phyloP scores from a whole-genome alignment of 2,888 invertebrate species.

The Andrena bucephala region DNA sequence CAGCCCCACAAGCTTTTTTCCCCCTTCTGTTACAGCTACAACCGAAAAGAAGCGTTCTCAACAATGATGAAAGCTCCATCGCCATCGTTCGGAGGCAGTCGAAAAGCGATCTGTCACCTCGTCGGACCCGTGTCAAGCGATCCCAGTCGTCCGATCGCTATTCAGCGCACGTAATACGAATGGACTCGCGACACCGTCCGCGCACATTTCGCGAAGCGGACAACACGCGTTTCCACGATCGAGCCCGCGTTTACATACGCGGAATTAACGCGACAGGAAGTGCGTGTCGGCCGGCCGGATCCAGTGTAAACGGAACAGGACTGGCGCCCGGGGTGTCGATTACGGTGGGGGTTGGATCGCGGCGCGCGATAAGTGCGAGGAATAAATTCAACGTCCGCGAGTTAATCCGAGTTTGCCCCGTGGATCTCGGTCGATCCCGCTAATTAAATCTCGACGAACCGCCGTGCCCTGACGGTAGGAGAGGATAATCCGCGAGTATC shows the following conservation, averaged over 20 bases:
- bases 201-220: neutral
- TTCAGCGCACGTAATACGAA: slow-evolving; percentile 1
- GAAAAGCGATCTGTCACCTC: slow-evolving; percentile 19
- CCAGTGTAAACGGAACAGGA: neutral
- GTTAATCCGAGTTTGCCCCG: slow-evolving; percentile 30
- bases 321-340: neutral
- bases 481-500: slow-evolving; percentile 29
- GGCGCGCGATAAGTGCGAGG: neutral
- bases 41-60: too few relatives aligned
- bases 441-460: slow-evolving; percentile 51
- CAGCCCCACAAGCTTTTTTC: too few relatives aligned
- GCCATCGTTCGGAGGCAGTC: neutral
- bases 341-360: slow-evolving; percentile 6
- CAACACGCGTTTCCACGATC: slow-evolving; percentile 2
- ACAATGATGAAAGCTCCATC: neutral
- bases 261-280: slow-evolving; percentile 28
- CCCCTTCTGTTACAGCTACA: too few relatives aligned
- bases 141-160: slow-evolving; percentile 19
- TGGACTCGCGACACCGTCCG: slow-evolving; percentile 17
- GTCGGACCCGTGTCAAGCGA: slow-evolving; percentile 4
- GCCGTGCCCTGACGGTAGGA: neutral
- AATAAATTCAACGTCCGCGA: slow-evolving; percentile 28
- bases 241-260: slow-evolving; percentile 12
- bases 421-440: slow-evolving; percentile 38
- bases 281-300: slow-evolving; percentile 1